Evolutionary conservation across 2,113 vertebrate species (phyloP).

Genomic region (Aegypius monachus): DNA sequence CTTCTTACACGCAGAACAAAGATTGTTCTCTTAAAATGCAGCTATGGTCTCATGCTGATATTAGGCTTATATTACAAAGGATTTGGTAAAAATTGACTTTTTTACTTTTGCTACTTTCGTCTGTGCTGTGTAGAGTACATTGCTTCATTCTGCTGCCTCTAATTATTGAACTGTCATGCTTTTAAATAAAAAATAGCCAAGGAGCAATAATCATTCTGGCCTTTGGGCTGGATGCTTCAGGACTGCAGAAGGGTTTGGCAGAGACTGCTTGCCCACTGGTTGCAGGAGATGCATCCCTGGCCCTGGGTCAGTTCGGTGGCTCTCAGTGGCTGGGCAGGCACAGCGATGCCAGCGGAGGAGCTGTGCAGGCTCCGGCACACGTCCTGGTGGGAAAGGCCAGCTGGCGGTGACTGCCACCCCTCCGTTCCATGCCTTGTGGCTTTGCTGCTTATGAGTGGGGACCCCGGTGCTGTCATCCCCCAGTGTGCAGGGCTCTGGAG

Average conservation of each 20-base stretch:
- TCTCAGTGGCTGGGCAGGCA: not conserved
- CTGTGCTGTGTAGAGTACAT: not conserved
- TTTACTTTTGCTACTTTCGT: not conserved
- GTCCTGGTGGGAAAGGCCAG: rapidly evolving
- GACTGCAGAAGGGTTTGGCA: not conserved
- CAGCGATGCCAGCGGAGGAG: not conserved
- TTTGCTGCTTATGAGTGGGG: not conserved
- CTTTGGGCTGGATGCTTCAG: not conserved
- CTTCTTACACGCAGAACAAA: not conserved
- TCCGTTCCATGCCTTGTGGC: rapidly evolving
- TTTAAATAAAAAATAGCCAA: not conserved
- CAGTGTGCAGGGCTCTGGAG: rapidly evolving
- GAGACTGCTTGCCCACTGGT: not conserved
- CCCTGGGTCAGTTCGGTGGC: rapidly evolving
- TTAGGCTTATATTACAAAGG: not conserved
- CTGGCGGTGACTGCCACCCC: not conserved
- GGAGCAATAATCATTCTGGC: not conserved
- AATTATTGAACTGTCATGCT: not conserved
- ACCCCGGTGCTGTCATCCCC: rapidly evolving
- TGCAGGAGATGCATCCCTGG: not conserved
- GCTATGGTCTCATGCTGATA: not conserved
- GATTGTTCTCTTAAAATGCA: not conserved
- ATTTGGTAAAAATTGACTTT: not conserved
- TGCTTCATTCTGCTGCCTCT: not conserved
- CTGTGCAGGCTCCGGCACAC: rapidly evolving